Conservation (phyloP, 2,797 vertebrate genomes). For the Myripristis jacobus region DNA sequence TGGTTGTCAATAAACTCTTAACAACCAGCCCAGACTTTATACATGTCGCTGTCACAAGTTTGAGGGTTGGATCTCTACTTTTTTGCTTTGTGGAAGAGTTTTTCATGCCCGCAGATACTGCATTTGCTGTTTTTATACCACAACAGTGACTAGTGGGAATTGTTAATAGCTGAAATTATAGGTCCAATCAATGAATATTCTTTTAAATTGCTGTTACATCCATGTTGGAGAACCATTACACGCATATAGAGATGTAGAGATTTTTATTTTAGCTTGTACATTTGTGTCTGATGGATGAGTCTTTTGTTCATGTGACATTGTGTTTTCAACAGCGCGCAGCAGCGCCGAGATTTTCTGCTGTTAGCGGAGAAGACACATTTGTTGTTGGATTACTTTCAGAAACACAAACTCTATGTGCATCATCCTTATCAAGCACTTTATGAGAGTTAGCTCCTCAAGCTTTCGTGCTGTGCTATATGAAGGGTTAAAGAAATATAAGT, state of each 20-base stretch:
- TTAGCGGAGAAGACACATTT: no score
- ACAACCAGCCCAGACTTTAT: conserved; percentile 1
- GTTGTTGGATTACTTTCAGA: conserved; percentile 1
- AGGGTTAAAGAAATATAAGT: conserved; percentile 14
- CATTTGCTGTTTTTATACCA: not conserved
- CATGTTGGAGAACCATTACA: not conserved
- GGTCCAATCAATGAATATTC: not conserved
- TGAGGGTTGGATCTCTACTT: not conserved
- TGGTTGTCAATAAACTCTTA: conserved; percentile 4
- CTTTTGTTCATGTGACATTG: not conserved
- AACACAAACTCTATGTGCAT: conserved; percentile 12
- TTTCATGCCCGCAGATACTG: not conserved
- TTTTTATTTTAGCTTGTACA: not conserved
- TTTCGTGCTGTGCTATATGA: not conserved
- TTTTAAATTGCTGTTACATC: not conserved
- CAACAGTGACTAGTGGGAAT: not conserved
- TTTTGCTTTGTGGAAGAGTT: not conserved
- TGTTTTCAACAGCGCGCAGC: not conserved
- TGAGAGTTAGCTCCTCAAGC: not conserved
- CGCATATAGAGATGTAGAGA: not conserved
- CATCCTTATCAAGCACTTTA: conserved; percentile 6
- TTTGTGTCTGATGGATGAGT: not conserved
- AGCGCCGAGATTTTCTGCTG: not conserved
- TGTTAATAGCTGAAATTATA: no score
- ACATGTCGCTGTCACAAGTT: not conserved